A percentile compares a stretch with the other conserved stretches of the same genome.
phyloP scores from a whole-genome alignment of 2,888 invertebrate species.

The Hyalella azteca region DNA sequence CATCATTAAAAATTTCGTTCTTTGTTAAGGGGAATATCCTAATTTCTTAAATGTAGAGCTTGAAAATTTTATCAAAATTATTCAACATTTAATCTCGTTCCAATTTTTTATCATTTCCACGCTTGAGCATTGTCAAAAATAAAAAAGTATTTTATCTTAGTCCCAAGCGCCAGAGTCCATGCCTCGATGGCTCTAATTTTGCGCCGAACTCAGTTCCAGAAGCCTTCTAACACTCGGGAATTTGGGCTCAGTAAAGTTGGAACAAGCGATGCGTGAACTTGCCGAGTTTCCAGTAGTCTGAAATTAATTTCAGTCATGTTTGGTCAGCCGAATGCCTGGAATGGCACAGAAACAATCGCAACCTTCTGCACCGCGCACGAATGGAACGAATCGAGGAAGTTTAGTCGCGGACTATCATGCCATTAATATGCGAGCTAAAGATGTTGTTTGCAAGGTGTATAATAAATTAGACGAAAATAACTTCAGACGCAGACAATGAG shows the following conservation, averaged over 20 bases:
- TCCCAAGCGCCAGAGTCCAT: not conserved
- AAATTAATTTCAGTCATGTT: conserved; percentile 32
- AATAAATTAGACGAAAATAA: conserved; percentile 3
- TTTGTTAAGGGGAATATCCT: too few relatives aligned
- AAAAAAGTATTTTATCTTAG: too few relatives aligned
- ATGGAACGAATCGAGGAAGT: conserved; percentile 17
- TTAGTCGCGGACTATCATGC: not conserved
- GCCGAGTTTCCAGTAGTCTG: conserved; percentile 30
- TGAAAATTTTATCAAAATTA: too few relatives aligned
- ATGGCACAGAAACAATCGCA: conserved; percentile 27
- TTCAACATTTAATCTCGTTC: too few relatives aligned
- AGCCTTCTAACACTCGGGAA: conserved; percentile 28
- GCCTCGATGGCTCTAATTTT: not conserved
- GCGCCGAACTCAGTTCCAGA: conserved; percentile 10
- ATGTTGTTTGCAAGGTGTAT: conserved; percentile 26
- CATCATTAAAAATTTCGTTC: too few relatives aligned
- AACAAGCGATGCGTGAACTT: conserved; percentile 26
- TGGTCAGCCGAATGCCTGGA: conserved; percentile 33
- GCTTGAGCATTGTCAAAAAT: too few relatives aligned
- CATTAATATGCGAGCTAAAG: conserved; percentile 28
- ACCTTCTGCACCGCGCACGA: not conserved
- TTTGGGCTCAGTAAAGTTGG: conserved; percentile 23
- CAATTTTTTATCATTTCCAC: too few relatives aligned
- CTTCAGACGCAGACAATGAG: not conserved
- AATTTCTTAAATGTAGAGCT: too few relatives aligned